Evolutionary conservation across 2,888 invertebrate species (phyloP).

Genomic region (Chalcis sispes): DNA sequence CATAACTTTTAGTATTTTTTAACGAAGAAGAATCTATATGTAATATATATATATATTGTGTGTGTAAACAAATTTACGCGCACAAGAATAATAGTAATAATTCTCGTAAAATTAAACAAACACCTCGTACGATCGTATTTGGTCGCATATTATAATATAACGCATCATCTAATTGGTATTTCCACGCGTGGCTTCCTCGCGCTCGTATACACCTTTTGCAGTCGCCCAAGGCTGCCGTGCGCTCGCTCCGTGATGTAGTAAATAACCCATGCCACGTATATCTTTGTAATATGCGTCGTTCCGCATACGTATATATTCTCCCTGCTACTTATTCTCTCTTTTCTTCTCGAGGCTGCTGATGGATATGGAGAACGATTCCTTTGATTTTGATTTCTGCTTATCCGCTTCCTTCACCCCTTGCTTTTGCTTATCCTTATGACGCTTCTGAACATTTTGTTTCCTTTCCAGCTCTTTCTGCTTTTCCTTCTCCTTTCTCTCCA

Average conservation of each 20-base stretch:
- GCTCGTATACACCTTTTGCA: neutral
- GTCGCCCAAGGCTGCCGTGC: constrained; percentile 41
- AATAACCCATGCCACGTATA: constrained; percentile 43
- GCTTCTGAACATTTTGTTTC: constrained; percentile 35
- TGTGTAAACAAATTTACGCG: too few relatives aligned
- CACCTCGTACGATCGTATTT: too few relatives aligned
- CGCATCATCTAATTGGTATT: constrained; percentile 4
- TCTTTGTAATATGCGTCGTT: constrained; percentile 22
- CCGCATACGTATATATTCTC: constrained; percentile 1
- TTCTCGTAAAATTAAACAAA: too few relatives aligned
- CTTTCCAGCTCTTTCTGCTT: constrained; percentile 30
- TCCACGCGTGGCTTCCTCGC: constrained; percentile 4
- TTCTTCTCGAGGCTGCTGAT: constrained; percentile 44
- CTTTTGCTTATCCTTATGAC: constrained; percentile 47
- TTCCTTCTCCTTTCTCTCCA: constrained; percentile 45
- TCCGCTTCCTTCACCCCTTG: constrained; percentile 48
- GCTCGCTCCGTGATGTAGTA: too few relatives aligned
- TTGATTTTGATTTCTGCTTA: constrained; percentile 1
- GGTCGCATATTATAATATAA: too few relatives aligned
- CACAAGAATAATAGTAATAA: too few relatives aligned
- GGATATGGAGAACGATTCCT: constrained; percentile 32
- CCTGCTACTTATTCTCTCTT: constrained; percentile 54
- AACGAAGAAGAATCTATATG: too few relatives aligned
- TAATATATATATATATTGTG: too few relatives aligned
- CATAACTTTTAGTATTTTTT: too few relatives aligned